Percentiles rank a stretch among this genome's conserved stretches.
Conservation (phyloP, 2,113 vertebrate species). For the Tragelaphus imberbis region DNA sequence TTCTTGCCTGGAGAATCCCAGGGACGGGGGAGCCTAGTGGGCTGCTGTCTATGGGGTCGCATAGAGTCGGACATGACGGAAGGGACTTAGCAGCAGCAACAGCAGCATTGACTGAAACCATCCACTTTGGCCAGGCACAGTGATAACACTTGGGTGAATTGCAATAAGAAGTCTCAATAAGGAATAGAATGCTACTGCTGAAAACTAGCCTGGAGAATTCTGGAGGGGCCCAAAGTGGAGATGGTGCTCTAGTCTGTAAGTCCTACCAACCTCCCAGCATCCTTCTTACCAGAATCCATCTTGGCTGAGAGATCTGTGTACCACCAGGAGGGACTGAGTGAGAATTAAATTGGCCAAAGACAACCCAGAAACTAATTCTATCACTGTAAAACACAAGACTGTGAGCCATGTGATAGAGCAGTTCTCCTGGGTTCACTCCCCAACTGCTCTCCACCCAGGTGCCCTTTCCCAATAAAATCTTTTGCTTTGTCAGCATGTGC, state of each 20-base stretch:
- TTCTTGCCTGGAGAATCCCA: too few relatives aligned
- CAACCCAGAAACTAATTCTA: background rate
- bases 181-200: background rate
- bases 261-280: background rate
- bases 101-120: background rate
- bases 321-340: background rate
- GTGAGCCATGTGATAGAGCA: background rate
- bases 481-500: background rate
- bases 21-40: too few relatives aligned
- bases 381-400: background rate
- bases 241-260: background rate
- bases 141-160: background rate
- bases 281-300: background rate
- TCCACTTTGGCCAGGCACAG: background rate
- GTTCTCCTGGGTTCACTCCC: background rate
- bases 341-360: background rate
- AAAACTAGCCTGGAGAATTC: background rate
- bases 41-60: too few relatives aligned
- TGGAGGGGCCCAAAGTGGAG: background rate
- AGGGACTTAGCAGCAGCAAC: too few relatives aligned
- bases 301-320: background rate
- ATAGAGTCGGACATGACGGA: too few relatives aligned
- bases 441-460: background rate
- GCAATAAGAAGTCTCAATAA: background rate
- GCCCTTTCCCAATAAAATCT: background rate